Evolutionary conservation across 1,140 invertebrate genomes (phyloP).

Genomic region (Zaprionus africanus): DNA sequence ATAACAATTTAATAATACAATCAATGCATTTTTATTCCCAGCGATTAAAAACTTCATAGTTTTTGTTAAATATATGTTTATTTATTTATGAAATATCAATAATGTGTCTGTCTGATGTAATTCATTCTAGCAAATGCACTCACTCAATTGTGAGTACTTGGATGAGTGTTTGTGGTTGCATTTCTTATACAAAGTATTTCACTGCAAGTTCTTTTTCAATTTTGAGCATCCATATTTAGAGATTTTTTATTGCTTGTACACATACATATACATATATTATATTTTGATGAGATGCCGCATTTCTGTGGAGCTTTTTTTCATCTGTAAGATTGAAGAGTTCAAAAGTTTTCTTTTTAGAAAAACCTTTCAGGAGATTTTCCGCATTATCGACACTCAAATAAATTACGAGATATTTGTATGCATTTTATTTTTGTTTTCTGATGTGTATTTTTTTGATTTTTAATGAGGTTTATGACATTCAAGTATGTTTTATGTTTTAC

Average conservation of each 20-base stretch:
- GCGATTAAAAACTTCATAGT: neutral
- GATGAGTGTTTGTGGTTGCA: neutral
- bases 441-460: slow-evolving; percentile 17
- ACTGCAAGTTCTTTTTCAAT: neutral
- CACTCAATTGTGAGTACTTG: slow-evolving; percentile 24
- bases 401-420: slow-evolving; percentile 34
- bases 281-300: neutral
- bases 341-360: neutral
- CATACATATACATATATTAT: no score
- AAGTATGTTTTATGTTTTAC: slow-evolving; percentile 22
- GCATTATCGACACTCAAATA: neutral
- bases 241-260: neutral
- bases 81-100: slow-evolving; percentile 58
- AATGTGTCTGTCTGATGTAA: slow-evolving; percentile 51
- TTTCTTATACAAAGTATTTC: slow-evolving; percentile 14
- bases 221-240: neutral
- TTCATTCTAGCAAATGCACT: slow-evolving; percentile 56
- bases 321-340: neutral
- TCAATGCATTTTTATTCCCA: slow-evolving; percentile 6
- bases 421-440: slow-evolving; percentile 27
- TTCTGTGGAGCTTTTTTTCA: neutral
- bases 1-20: slow-evolving; percentile 65
- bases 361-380: neutral
- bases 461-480: slow-evolving; percentile 18
- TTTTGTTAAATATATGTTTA: slow-evolving; percentile 61